A percentile compares a stretch with the other conserved stretches of the same genome.
These are phyloP conservation scores for Petrosia ficiformis DNA, from an alignment of 37 sponge, comb jelly and placozoan species.

Conservation along the genomic window DNA sequence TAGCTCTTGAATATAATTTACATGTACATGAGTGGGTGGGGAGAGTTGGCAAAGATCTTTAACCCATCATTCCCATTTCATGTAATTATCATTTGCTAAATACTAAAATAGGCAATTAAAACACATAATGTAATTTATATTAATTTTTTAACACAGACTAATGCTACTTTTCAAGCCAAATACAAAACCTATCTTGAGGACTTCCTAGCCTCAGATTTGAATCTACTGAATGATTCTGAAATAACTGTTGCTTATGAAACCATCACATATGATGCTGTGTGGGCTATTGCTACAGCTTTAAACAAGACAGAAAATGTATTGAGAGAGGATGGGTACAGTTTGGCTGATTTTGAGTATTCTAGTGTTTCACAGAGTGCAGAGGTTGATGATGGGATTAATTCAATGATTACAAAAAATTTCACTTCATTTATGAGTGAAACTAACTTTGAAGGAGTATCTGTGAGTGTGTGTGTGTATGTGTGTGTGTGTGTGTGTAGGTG, in stretches of 20 bases:
- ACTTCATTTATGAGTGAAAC: slow-evolving; percentile 9
- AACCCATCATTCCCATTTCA: too few relatives aligned
- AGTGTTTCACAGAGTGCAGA: neutral
- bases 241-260: slow-evolving; percentile 17
- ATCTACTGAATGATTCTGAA: too few relatives aligned
- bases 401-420: slow-evolving; percentile 20
- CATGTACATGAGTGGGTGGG: too few relatives aligned
- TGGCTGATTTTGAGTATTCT: neutral
- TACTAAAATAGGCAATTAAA: too few relatives aligned
- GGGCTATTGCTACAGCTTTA: slow-evolving; percentile 43
- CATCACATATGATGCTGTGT: slow-evolving; percentile 56
- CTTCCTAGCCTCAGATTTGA: neutral
- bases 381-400: slow-evolving; percentile 4
- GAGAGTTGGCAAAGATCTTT: too few relatives aligned
- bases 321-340: neutral
- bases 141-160: neutral
- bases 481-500: too few relatives aligned
- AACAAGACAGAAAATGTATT: slow-evolving; percentile 23
- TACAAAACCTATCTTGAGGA: slow-evolving; percentile 21
- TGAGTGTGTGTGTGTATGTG: too few relatives aligned
- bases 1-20: too few relatives aligned
- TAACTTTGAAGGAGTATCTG: slow-evolving; percentile 39
- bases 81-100: too few relatives aligned
- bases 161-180: slow-evolving; percentile 13
- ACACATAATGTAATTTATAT: neutral